phyloP scores from a whole-genome alignment of 2,888 invertebrate species.

The Iselma pallidipennis region DNA sequence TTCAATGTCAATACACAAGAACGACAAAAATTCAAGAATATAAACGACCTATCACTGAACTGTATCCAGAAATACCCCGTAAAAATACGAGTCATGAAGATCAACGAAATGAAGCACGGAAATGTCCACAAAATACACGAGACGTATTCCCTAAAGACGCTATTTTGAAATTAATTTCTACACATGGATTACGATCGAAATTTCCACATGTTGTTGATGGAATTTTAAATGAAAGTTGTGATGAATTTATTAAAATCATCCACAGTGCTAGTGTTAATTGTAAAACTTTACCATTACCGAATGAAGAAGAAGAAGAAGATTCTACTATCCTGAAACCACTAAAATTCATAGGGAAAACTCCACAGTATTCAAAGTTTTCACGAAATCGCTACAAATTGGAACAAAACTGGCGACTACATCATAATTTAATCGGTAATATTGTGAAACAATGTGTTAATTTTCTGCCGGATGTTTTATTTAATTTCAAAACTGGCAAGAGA shows the following conservation, averaged over 20 bases:
- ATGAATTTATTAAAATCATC: constrained; percentile 64
- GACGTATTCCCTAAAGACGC: constrained; percentile 64
- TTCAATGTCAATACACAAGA: constrained; percentile 44
- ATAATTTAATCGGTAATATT: constrained; percentile 67
- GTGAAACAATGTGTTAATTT: constrained; percentile 58
- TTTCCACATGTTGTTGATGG: constrained; percentile 61
- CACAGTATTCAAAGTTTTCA: constrained; percentile 63
- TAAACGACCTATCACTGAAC: constrained; percentile 40
- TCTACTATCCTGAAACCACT: constrained; percentile 61
- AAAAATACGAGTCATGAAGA: constrained; percentile 52
- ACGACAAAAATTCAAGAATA: constrained; percentile 44
- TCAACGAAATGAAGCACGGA: constrained; percentile 61
- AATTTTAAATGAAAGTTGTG: constrained; percentile 62
- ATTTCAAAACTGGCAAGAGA: constrained; percentile 37
- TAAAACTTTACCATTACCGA: constrained; percentile 62
- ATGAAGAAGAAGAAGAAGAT: constrained; percentile 62
- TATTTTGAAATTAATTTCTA: constrained; percentile 64
- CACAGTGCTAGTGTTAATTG: constrained; percentile 68
- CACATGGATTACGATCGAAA: constrained; percentile 59
- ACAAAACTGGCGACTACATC: constrained; percentile 63
- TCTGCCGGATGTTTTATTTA: constrained; percentile 62
- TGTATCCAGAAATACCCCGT: constrained; percentile 45
- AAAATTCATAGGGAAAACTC: constrained; percentile 66
- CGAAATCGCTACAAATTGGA: constrained; percentile 61
- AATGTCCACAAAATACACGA: constrained; percentile 65